Evolutionary conservation across 1,140 invertebrate species (phyloP), one percentile per base, ranked within the genome.

Genomic region (Brachionus calyciflorus): DNA sequence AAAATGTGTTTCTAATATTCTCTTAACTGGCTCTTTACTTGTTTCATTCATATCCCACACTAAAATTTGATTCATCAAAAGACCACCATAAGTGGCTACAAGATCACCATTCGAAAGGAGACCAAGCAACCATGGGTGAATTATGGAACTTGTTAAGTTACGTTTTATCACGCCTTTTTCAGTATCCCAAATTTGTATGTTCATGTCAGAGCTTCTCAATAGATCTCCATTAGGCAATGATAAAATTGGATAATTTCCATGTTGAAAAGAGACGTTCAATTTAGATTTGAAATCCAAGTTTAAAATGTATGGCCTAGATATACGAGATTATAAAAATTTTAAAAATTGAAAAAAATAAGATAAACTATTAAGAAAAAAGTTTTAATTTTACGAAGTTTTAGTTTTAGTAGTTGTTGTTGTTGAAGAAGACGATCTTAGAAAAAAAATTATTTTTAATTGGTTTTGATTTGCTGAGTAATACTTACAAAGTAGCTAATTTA

Each of bases 181-280:
- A 4, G 33, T 4, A 33, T 60, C 55, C 55, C 55, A 60, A 60
- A 60, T 60, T 60, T 60, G 14, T 33, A 60, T 10, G 28, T 19
- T 33, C 19, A 33, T 60, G 3, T 12, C 3, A 33, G 14, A 0
- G 2, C 55, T 60, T 60, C 28, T 60, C 1, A 60, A n/a, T 33
- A 60, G 1, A 33, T 60, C 55, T 33, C 55, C 55, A 60, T 60
- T 60, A n/a, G 55, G 55, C 28, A 60, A 60, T 1, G 55, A n/a
- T 33, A 60, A 30, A 19, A 60, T 60, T 60, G 26, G 28, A 33
- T 40, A 17, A 40, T 60, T 33, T 1, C n/a, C 9, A 37, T 37
- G 4, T 37, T 3, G 33, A 37, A 9, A 5, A 5, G 33, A 37
- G 33, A 37, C 9, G 33, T 37, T 37, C 9, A 37, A 37, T 37